A percentile compares a stretch with the other conserved stretches of the same genome.
Conservation (phyloP, 1,140 invertebrate genomes). For the Heliothis subflexa region DNA sequence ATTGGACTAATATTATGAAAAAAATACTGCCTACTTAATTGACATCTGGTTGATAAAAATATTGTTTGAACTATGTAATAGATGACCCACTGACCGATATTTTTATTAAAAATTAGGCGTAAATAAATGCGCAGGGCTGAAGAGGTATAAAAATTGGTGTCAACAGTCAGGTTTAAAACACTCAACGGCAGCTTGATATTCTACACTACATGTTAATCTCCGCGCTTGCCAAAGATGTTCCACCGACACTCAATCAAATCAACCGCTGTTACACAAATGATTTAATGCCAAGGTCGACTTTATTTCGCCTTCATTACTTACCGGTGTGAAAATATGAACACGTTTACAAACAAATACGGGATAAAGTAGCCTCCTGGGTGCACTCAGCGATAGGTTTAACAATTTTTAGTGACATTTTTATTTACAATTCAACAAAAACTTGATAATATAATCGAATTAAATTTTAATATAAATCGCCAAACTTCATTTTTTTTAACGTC, state of each 20-base stretch:
- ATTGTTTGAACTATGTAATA: no score
- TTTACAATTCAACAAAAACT: conserved; percentile 29
- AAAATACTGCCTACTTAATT: no score
- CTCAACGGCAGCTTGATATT: not conserved
- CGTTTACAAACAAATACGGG: conserved; percentile 4
- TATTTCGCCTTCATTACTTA: conserved; percentile 28
- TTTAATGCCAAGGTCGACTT: conserved; percentile 42
- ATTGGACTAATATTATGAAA: no score
- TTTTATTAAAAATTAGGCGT: not conserved
- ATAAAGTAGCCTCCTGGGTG: not conserved
- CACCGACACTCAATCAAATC: conserved; percentile 38
- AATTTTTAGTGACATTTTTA: conserved; percentile 34
- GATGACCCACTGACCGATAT: no score
- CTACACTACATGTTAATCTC: conserved; percentile 2
- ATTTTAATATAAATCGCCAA: conserved; percentile 10
- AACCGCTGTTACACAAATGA: conserved; percentile 44
- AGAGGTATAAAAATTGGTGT: not conserved
- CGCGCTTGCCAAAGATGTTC: conserved; percentile 16
- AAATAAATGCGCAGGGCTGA: not conserved
- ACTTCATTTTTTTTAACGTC: conserved; percentile 35
- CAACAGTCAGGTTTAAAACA: not conserved
- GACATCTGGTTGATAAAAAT: no score
- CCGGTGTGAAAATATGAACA: conserved; percentile 15
- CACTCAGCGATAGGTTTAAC: not conserved
- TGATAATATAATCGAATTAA: conserved; percentile 4